Conservation (phyloP, 2,797 vertebrate genomes). For the Podarcis siculus region DNA sequence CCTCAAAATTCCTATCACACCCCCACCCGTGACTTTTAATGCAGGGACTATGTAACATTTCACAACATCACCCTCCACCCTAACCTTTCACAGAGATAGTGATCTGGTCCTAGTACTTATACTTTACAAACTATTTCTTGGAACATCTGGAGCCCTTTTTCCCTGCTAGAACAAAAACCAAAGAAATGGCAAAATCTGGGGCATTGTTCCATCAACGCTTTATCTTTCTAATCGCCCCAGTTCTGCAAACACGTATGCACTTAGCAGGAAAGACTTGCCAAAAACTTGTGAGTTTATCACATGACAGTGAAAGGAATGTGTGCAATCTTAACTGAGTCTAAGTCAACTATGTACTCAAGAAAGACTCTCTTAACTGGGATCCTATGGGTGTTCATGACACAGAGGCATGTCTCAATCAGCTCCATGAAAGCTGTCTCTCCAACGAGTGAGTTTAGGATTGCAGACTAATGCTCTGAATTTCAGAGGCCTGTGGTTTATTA, state of each 20-base stretch:
- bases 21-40: background rate
- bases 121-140: background rate
- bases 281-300: background rate
- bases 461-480: too few relatives aligned
- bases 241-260: background rate
- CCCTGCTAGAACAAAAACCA: background rate
- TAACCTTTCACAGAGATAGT: background rate
- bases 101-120: background rate
- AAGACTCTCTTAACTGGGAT: too few relatives aligned
- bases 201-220: background rate
- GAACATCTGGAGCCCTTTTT: background rate
- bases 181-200: background rate
- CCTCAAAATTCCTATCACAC: too few relatives aligned
- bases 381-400: fast-evolving
- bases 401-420: background rate
- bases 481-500: too few relatives aligned
- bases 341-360: too few relatives aligned
- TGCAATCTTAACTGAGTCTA: background rate
- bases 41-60: background rate
- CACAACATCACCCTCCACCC: background rate
- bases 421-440: background rate
- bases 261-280: background rate
- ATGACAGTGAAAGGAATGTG: background rate
- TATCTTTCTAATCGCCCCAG: background rate
- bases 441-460: too few relatives aligned